Evolutionary conservation across 2,113 vertebrate species (phyloP), one percentile per base, ranked within the genome.

Genomic region (Pampusana beccarii): DNA sequence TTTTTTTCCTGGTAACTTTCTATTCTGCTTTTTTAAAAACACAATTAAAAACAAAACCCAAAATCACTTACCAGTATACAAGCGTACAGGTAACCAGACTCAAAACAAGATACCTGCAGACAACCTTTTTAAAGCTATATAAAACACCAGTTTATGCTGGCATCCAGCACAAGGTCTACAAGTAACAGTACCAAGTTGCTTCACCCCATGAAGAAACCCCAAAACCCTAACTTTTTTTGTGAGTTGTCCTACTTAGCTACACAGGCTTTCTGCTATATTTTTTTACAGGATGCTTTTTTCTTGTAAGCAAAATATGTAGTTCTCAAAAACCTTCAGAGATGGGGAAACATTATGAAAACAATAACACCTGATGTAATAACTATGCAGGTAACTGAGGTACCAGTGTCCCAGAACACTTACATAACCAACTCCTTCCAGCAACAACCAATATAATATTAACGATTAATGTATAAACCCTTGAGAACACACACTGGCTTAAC

Each of bases 291-390:
- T 4, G 10, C 4, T 1, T 50, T 83, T 26, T 42, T 79, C 36
- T 79, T 24, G 20, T 26, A 73, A 78, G 29, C 19, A 66, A 78
- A 87, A 54, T 8, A 13, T 0, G 0, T 1, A 42, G 23, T 14
- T 40, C 42, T n/a, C 60, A 67, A 53, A 87, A 73, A 40, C 5
- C 33, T 62, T 70, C 40, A 70, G 62, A 56, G 21, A 46, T 9
- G n/a, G 5, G 19, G 24, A 81, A 84, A 42, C 13, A 28, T 48
- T 23, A 82, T 8, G 20, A 44, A 48, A 93, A 34, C 14, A 83
- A 3, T 31, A 65, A 57, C 33, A 71, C 8, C 26, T 70, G 29
- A 86, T 80, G 12, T 13, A 86, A 8, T 3, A 90, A 40, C 10
- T 29, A 3, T 25, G 12, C 38, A 89, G 36, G 33, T 60, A 82